A percentile compares a stretch with the other conserved stretches of the same genome.
These are phyloP conservation scores for Panthera uncia DNA, from an alignment of 2,113 vertebrate genomes.

Conservation along the genomic window DNA sequence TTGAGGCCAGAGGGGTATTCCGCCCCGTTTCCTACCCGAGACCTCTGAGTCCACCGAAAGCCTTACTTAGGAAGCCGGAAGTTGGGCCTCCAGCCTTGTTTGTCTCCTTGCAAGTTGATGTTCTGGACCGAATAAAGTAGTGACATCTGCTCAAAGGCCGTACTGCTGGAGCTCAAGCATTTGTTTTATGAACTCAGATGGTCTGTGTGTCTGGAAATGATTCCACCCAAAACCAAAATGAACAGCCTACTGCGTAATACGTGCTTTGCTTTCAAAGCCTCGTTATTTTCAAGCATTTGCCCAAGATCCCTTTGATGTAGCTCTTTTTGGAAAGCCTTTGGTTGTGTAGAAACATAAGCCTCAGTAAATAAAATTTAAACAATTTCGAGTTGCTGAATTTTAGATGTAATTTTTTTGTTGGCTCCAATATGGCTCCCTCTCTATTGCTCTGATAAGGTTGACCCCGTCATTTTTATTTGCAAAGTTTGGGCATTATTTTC, in stretches of 20 bases:
- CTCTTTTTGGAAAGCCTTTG: background rate
- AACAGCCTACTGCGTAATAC: background rate
- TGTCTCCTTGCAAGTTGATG: background rate
- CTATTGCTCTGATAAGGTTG: background rate
- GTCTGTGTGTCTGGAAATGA: constrained; percentile 47
- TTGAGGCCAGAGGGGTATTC: background rate
- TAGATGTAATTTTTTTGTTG: background rate
- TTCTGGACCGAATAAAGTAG: background rate
- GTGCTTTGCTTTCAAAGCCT: constrained; percentile 26
- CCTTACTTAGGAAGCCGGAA: background rate
- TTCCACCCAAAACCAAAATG: background rate
- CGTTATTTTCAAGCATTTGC: constrained; percentile 36
- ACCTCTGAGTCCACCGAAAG: background rate
- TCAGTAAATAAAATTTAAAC: background rate
- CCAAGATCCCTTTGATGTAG: background rate
- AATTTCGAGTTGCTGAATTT: background rate
- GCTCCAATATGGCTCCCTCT: background rate
- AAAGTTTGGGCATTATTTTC: background rate
- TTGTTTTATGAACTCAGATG: constrained; percentile 26
- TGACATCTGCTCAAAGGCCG: constrained; percentile 38
- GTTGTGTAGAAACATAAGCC: background rate
- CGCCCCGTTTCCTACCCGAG: background rate
- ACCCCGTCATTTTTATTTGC: background rate
- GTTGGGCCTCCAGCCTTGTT: background rate
- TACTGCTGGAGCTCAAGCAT: background rate